Conservation (phyloP, 2,888 invertebrate species). For the Monopis laevigella region DNA sequence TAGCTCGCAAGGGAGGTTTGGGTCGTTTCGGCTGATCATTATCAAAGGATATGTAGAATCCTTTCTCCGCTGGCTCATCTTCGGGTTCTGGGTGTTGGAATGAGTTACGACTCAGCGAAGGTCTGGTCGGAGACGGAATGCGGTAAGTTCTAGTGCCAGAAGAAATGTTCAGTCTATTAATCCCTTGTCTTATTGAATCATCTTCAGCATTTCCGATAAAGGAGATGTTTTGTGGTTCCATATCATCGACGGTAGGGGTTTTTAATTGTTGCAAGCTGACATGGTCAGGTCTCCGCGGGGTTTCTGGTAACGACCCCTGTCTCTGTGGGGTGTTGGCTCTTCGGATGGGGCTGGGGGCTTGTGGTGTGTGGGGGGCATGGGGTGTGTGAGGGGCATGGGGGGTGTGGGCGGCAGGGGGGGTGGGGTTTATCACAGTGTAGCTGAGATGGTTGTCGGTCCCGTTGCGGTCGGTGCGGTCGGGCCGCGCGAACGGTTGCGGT, state of each 20-base stretch:
- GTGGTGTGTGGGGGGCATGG: conserved; percentile 62
- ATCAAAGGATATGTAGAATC: conserved; percentile 95
- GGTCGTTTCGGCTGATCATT: conserved; percentile 88
- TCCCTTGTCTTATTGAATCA: conserved; percentile 70
- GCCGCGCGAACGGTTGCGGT: conserved; percentile 65
- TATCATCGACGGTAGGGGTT: conserved; percentile 75
- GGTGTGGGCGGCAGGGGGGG: conserved; percentile 57
- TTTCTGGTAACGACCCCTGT: conserved; percentile 58
- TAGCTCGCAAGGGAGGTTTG: conserved; percentile 84
- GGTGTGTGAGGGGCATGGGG: conserved; percentile 60
- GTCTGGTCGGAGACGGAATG: conserved; percentile 88
- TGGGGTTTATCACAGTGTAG: conserved; percentile 65
- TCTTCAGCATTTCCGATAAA: conserved; percentile 81
- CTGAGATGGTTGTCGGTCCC: conserved; percentile 70
- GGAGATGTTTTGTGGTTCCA: conserved; percentile 94
- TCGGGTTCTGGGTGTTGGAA: conserved; percentile 68
- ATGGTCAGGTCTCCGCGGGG: conserved; percentile 34
- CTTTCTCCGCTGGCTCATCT: conserved; percentile 72
- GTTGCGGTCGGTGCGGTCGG: conserved; percentile 66
- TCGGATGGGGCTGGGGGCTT: conserved; percentile 73
- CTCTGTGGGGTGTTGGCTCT: conserved; percentile 65
- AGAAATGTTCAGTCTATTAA: conserved; percentile 83
- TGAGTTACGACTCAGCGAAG: conserved; percentile 74
- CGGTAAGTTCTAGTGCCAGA: conserved; percentile 90
- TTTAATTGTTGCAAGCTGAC: conserved; percentile 63